Evolutionary conservation across 64 coral and sea anemone genomes (phyloP), one percentile per base, ranked within the genome.

Genomic region (Exaiptasia diaphana): DNA sequence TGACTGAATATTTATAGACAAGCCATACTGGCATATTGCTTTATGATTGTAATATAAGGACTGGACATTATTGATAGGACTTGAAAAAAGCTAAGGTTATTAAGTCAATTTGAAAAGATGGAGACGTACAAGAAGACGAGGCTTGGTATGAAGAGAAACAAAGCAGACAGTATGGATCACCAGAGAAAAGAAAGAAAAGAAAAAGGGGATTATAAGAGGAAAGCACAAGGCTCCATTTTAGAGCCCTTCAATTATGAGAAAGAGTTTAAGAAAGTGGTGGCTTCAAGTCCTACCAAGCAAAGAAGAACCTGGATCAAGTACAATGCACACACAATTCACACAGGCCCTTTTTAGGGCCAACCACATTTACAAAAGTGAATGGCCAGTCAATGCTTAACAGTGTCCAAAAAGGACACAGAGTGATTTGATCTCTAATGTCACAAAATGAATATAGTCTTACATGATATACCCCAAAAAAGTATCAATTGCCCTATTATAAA

Each of bases 351-450:
- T 87, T 15, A 87, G 84, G 73, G 84, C 84, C 84, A 78, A 50
- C 73, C 84, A 87, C 74, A 87, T 87, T 70, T 87, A 42, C 32
- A 31, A 87, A 87, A 87, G 84, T 87, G 72, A 41, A 87, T 87
- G 48, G 65, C 56, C 84, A 42, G n/a, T 11, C 40, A 37, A 73
- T 73, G 69, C 61, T 65, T 28, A 65, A 5, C 61, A 65, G 32
- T 37, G 61, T 5, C 61, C n/a, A n/a, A n/a, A n/a, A n/a, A n/a
- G n/a, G n/a, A n/a, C n/a, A n/a, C n/a, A n/a, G n/a, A n/a, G n/a
- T n/a, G n/a, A n/a, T n/a, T n/a, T n/a, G n/a, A n/a, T n/a, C n/a
- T n/a, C n/a, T n/a, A n/a, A n/a, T n/a, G n/a, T n/a, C n/a, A n/a
- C n/a, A n/a, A n/a, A n/a, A n/a, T n/a, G n/a, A n/a, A n/a, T n/a